These are phyloP conservation scores for Nycticryphes semicollaris DNA, from an alignment of 2,113 vertebrate genomes.

Conservation along the genomic window DNA sequence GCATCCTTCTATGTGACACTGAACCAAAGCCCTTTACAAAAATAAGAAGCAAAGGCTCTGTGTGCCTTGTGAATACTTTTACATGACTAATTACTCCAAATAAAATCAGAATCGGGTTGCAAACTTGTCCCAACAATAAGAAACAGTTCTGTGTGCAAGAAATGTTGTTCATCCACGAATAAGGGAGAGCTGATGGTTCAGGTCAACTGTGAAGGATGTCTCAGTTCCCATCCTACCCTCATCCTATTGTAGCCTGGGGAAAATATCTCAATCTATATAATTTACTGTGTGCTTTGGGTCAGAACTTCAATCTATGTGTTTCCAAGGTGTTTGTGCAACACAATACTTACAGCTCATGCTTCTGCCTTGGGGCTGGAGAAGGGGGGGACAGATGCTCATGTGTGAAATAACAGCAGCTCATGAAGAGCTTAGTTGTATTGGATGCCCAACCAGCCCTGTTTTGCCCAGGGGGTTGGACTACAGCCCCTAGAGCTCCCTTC, in stretches of 20 bases:
- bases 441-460: background rate
- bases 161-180: background rate
- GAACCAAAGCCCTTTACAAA: background rate
- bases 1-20: background rate
- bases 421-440: background rate
- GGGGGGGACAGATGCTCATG: background rate
- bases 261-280: background rate
- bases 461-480: background rate
- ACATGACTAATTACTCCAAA: background rate
- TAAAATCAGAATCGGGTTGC: background rate
- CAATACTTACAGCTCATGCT: background rate
- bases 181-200: background rate
- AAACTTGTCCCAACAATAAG: background rate
- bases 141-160: background rate
- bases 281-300: background rate
- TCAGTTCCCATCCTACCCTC: background rate
- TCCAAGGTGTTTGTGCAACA: background rate
- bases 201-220: background rate
- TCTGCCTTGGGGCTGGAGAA: background rate
- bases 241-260: background rate
- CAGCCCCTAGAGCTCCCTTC: background rate
- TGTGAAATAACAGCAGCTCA: background rate
- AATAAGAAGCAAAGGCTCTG: background rate
- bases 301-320: background rate
- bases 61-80: background rate